Conservation (phyloP, 2,888 invertebrate species). For the Plagodis dolabraria region DNA sequence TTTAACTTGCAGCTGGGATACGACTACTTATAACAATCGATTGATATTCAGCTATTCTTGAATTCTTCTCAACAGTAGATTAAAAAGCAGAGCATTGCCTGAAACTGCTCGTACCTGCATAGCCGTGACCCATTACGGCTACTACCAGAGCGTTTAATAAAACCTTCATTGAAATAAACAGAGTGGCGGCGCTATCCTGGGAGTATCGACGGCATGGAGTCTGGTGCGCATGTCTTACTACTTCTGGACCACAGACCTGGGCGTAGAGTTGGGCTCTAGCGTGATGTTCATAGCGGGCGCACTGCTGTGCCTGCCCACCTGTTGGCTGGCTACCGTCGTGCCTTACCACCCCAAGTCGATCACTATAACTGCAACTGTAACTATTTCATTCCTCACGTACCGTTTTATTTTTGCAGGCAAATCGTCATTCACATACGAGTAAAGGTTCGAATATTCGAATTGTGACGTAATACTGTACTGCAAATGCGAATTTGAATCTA, state of each 20-base stretch:
- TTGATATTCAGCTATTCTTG: too few species aligned
- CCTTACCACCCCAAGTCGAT: constrained; percentile 65
- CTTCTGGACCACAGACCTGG: constrained; percentile 76
- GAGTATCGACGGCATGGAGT: constrained; percentile 67
- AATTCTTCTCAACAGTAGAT: too few species aligned
- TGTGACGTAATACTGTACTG: too few species aligned
- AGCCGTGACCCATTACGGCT: too few species aligned
- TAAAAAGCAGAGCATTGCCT: too few species aligned
- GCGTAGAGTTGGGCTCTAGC: constrained; percentile 64
- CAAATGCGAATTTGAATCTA: too few species aligned
- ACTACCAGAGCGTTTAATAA: too few species aligned
- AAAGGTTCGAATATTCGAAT: too few species aligned
- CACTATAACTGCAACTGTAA: constrained; percentile 62
- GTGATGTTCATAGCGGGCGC: constrained; percentile 65
- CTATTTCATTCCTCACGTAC: constrained; percentile 15
- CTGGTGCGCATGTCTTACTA: constrained; percentile 74
- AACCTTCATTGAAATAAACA: constrained; percentile 30
- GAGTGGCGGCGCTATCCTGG: constrained; percentile 75
- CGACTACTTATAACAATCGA: too few species aligned
- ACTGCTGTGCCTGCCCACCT: constrained; percentile 71
- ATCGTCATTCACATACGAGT: not conserved
- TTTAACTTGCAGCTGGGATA: too few species aligned
- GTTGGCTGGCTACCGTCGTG: constrained; percentile 73
- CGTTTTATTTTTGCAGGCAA: not conserved
- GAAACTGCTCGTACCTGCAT: too few species aligned